Base-by-base conservation (phyloP, 2,797 vertebrate genomes). In the Eleutherodactylus coqui region DNA sequence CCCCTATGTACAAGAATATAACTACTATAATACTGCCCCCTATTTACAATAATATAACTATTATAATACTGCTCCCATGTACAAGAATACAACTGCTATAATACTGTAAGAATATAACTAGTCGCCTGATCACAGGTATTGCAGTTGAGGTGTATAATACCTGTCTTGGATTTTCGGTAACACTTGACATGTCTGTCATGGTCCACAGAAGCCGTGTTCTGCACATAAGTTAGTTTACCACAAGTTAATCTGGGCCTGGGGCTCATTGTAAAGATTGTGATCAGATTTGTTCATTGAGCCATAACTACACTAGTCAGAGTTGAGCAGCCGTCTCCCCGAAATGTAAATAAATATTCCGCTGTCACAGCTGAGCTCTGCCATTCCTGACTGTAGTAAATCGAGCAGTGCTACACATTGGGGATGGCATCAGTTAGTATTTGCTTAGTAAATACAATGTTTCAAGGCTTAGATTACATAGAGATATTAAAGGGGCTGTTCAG, bases 201-300 rank as follows among this genome's bases (percentile, higher is more conserved):
- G 34, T 36, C 64, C 14, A 8, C 69, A 73, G 69, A 21, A 55
- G 64, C 43, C 34, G 34, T 4, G 13, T 34, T 58, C 43, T 32
- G 58, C 27, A 53, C 32, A 70, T 29, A 60, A 77, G 76, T 73
- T 73, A 43, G 17, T 79, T 73, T 85, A 43, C 41, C 29, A 45
- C 10, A 34, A 70, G 76, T n/a, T 85, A 85, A 85, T 85, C 84
- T 27, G 17, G 27, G 76, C 84, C 51, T 43, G 34, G 84, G 84
- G 77, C 83, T 41, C 13, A 51, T 21, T 79, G 58, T 78, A 10
- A 49, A 77, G 36, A 72, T 79, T 53, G n/a, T 32, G 47, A 79
- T 79, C 83, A 79, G 29, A 72, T 60, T 53, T 85, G 83, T 69
- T 36, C 75, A 43, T 16, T 55, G 34, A 85, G 75, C 60, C 34